Conservation (phyloP, 2,113 vertebrate genomes). For the Petroica traversi region DNA sequence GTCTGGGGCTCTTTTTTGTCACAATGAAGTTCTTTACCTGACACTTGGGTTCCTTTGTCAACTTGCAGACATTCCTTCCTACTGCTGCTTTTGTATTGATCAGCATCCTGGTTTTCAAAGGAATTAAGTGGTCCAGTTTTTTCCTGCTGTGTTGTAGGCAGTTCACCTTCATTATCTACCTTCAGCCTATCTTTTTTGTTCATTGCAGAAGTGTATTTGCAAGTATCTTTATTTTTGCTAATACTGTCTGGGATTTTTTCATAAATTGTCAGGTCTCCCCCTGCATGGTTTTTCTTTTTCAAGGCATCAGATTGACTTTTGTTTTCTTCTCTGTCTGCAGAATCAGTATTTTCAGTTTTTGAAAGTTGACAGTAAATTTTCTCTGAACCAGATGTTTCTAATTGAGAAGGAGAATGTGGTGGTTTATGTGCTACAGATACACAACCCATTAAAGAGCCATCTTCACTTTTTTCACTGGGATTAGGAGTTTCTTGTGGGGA, state of each 20-base stretch:
- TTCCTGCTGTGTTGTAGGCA: not conserved
- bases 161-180: not conserved
- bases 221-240: not conserved
- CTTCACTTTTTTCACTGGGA: not conserved
- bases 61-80: not conserved
- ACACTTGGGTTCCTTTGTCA: not conserved
- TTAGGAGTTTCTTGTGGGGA: not conserved
- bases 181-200: not conserved
- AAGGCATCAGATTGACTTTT: not conserved
- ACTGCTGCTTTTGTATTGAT: not conserved
- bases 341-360: not conserved
- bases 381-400: not conserved
- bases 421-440: not conserved
- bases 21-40: not conserved
- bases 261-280: not conserved
- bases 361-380: not conserved
- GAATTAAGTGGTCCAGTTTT: not conserved
- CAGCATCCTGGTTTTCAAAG: not conserved
- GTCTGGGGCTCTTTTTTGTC: not conserved
- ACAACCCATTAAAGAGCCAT: constrained; percentile 3
- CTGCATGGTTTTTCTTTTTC: not conserved
- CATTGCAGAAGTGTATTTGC: not conserved
- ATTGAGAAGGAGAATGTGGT: not conserved
- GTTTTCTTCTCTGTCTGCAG: not conserved
- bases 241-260: not conserved